Evolutionary conservation across 2,797 vertebrate species (phyloP).

Genomic region (Pitangus sulphuratus): DNA sequence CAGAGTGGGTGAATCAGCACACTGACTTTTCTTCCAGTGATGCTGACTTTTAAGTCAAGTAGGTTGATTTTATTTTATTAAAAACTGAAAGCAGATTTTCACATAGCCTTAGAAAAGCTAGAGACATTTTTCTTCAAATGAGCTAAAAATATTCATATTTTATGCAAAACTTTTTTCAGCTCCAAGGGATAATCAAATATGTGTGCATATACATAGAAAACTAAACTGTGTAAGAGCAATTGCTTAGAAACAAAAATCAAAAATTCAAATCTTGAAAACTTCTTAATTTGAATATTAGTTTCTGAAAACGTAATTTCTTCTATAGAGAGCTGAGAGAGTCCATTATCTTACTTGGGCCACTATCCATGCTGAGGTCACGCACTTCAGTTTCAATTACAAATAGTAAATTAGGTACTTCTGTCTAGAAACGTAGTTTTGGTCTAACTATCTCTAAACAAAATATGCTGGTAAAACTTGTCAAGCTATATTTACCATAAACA

Average conservation of each 20-base stretch:
- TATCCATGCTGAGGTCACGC: not conserved
- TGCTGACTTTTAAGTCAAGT: not conserved
- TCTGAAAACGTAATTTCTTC: not conserved
- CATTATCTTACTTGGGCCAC: not conserved
- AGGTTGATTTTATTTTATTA: not conserved
- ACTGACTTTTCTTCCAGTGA: not conserved
- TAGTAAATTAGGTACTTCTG: not conserved
- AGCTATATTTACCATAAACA: not conserved
- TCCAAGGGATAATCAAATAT: not conserved
- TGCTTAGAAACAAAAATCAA: not conserved
- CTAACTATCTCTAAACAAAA: not conserved
- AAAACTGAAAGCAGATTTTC: not conserved
- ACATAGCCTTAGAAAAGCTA: not conserved
- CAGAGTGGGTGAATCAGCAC: not conserved
- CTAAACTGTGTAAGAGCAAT: not conserved
- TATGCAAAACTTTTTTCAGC: not conserved
- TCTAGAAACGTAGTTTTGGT: not conserved
- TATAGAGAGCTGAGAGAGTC: not conserved
- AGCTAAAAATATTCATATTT: not conserved
- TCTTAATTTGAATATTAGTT: not conserved
- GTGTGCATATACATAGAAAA: not conserved
- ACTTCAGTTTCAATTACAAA: not conserved
- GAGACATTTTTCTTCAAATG: not conserved
- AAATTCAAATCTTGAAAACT: not conserved
- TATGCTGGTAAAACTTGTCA: not conserved